These are phyloP conservation scores for Mylabris phalerata DNA, from an alignment of 1,140 invertebrate genomes.

Conservation along the genomic window DNA sequence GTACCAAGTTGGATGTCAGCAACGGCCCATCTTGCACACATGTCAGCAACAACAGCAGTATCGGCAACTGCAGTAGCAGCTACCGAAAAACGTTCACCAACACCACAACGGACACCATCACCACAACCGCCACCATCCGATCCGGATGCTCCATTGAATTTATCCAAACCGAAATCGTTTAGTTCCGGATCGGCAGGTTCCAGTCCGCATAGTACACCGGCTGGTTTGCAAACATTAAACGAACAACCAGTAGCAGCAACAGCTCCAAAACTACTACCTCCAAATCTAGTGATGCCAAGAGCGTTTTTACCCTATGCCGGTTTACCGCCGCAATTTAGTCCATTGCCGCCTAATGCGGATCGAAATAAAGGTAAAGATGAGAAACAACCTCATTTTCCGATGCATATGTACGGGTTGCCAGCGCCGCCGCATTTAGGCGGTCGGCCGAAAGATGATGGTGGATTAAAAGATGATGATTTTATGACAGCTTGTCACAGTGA, in stretches of 20 bases:
- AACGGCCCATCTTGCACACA: slow-evolving; percentile 35
- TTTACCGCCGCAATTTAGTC: slow-evolving; percentile 48
- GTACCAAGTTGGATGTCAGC: slow-evolving; percentile 38
- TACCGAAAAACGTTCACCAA: slow-evolving; percentile 42
- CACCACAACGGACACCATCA: slow-evolving; percentile 39
- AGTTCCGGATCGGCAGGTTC: slow-evolving; percentile 38
- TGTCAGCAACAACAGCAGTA: slow-evolving; percentile 29
- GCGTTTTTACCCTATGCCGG: slow-evolving; percentile 54
- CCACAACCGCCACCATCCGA: slow-evolving; percentile 46
- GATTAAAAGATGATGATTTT: slow-evolving; percentile 56
- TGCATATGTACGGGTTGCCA: slow-evolving; percentile 39
- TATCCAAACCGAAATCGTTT: slow-evolving; percentile 74
- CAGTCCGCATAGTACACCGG: slow-evolving; percentile 31
- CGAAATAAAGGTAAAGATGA: slow-evolving; percentile 40
- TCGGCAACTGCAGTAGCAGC: slow-evolving; percentile 24
- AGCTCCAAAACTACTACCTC: slow-evolving; percentile 51
- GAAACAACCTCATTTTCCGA: slow-evolving; percentile 41
- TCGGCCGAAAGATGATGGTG: slow-evolving; percentile 30
- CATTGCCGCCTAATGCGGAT: slow-evolving; percentile 41
- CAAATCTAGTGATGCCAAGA: slow-evolving; percentile 49
- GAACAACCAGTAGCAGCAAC: slow-evolving; percentile 54
- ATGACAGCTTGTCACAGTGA: slow-evolving; percentile 56
- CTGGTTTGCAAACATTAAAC: slow-evolving; percentile 29
- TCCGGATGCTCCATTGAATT: slow-evolving; percentile 77
- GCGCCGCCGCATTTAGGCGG: slow-evolving; percentile 31